These are phyloP conservation scores for Caenorhabditis sp. DNA, from an alignment of 2,888 invertebrate genomes.

Conservation along the genomic window DNA sequence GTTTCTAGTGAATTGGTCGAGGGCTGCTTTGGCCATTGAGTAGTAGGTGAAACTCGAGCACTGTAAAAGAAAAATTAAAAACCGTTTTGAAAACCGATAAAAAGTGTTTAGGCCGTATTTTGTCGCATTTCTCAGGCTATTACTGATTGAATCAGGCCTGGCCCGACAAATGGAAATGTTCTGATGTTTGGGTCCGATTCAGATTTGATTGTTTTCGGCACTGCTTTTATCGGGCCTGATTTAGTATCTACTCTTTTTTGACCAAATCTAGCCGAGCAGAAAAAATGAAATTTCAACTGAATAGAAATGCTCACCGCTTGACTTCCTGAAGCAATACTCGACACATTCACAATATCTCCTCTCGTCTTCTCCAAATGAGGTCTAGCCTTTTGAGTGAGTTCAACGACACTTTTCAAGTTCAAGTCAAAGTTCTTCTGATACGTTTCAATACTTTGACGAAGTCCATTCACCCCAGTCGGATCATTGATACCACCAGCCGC, in stretches of 20 bases:
- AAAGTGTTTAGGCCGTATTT: no score
- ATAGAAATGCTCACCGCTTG: constrained; percentile 32
- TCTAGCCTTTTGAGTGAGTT: constrained; percentile 24
- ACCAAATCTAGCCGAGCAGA: no score
- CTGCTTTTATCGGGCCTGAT: no score
- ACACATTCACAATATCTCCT: constrained; percentile 36
- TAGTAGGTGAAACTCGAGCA: constrained; percentile 5
- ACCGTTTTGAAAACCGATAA: no score
- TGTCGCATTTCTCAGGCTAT: no score
- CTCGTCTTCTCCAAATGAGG: constrained; percentile 20
- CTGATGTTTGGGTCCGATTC: no score
- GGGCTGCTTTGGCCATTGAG: constrained; percentile 28
- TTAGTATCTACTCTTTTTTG: no score
- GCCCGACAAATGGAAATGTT: no score
- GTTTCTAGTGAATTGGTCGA: constrained; percentile 28
- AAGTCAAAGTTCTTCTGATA: not conserved
- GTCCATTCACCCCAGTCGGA: not conserved
- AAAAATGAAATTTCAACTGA: no score
- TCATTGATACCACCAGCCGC: not conserved
- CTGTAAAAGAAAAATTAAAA: not conserved
- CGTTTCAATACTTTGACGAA: not conserved
- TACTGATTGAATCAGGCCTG: no score
- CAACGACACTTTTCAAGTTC: constrained; percentile 9
- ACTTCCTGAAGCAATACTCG: constrained; percentile 30
- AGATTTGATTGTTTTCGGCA: no score